These are phyloP conservation scores for Monodelphis domestica DNA, from an alignment of 2,797 vertebrate species.

Conservation along the genomic window DNA sequence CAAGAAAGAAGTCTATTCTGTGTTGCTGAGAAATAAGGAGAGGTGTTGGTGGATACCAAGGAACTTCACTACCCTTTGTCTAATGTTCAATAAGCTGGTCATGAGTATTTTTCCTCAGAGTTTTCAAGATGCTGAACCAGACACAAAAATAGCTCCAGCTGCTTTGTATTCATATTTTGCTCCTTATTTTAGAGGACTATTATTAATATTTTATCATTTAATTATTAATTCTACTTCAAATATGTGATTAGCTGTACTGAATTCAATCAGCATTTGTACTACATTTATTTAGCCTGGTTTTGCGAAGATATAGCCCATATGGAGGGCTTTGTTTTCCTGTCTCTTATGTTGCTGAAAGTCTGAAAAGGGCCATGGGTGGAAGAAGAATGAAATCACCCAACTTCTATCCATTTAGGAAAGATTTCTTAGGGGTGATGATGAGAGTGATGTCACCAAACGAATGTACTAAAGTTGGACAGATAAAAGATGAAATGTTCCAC, in stretches of 20 bases:
- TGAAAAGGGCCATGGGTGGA: background rate
- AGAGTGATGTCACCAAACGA: background rate
- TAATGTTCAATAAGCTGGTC: background rate
- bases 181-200: slow-evolving; percentile 53
- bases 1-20: background rate
- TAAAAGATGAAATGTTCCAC: background rate
- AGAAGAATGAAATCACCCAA: background rate
- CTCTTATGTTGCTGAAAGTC: background rate
- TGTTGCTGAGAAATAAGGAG: background rate
- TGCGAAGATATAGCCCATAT: background rate
- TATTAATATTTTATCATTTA: slow-evolving; percentile 40
- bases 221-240: slow-evolving; percentile 23
- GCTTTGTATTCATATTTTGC: slow-evolving; percentile 40
- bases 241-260: background rate
- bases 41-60: background rate
- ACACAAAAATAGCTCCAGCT: slow-evolving; percentile 38
- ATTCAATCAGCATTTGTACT: background rate
- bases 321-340: background rate
- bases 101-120: slow-evolving; percentile 4
- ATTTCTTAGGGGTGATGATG: background rate
- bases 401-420: background rate
- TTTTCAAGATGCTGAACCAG: slow-evolving; percentile 41
- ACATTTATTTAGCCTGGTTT: background rate
- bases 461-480: background rate
- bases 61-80: background rate